Evolutionary conservation across 2,797 vertebrate species (phyloP).

Genomic region (Rhinella marina): DNA sequence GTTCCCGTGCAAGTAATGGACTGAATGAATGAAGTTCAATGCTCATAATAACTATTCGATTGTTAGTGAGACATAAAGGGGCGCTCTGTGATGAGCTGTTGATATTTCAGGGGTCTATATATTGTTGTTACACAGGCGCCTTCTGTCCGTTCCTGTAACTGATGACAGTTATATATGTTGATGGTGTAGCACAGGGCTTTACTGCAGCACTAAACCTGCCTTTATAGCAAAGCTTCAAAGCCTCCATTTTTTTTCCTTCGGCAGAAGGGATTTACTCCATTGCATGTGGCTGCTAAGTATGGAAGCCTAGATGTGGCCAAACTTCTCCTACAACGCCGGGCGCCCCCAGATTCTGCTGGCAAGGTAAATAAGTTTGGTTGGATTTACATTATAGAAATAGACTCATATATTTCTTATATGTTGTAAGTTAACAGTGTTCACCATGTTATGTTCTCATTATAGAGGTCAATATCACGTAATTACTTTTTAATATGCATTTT

Average conservation of each 20-base stretch:
- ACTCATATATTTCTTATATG: neutral
- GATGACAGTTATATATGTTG: too few species aligned
- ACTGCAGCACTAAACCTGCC: too few species aligned
- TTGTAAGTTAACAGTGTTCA: neutral
- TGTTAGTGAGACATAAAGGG: too few species aligned
- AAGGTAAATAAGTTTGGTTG: constrained; percentile 78
- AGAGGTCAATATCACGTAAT: constrained; percentile 26
- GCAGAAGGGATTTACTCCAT: constrained; percentile 96
- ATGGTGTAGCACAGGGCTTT: too few species aligned
- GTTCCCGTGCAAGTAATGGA: too few species aligned
- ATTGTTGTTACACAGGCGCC: too few species aligned
- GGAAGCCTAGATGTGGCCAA: constrained; percentile 96
- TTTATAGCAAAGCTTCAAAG: neutral
- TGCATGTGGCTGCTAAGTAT: constrained; percentile 95
- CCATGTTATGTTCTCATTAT: constrained; percentile 10
- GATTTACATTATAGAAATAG: neutral
- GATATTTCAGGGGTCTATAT: too few species aligned
- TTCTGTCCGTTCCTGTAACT: too few species aligned
- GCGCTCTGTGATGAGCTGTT: too few species aligned
- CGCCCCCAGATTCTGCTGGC: constrained; percentile 87
- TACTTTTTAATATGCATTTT: constrained; percentile 9
- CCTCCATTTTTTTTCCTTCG: constrained; percentile 29
- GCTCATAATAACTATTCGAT: too few species aligned
- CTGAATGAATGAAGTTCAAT: too few species aligned
- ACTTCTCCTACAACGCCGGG: constrained; percentile 88